Base-by-base conservation (phyloP, 2,888 invertebrate genomes). In the Chouioia cunea region DNA sequence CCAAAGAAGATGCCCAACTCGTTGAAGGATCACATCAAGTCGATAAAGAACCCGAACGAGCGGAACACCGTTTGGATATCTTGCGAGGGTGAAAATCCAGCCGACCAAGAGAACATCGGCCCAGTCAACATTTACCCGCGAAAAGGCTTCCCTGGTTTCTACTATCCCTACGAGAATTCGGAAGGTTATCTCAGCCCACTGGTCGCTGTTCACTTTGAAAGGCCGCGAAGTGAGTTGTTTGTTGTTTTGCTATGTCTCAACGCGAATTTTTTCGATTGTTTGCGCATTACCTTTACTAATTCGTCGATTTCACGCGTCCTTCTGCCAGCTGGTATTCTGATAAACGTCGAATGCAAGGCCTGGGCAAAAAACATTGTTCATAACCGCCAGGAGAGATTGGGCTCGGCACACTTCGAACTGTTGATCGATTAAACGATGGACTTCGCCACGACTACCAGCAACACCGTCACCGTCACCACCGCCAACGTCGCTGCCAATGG, bases 41-140 rank as follows among this genome's bases (percentile, higher is more conserved):
- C 88, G 50, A 87, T 88, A 77, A 89, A 86, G 79, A 86, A 83
- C 80, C 88, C 43, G 81, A 78, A 71, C 76, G 79, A 69, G 86
- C 87, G 22, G 82, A 94, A 94, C 81, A 94, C 94, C 79, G 90
- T 97, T 76, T 97, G 97, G 93, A 91, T 98, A 15, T 93, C 95
- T 6, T 99, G 98, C 84, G 92, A 94, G 79, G 98, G 98, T 57
- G 97, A 97, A 89, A 95, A 94, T 86, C 93, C 96, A 0, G 93
- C 94, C 0, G 97, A 97, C 87, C 89, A 92, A 71, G 97, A 98
- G 86, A 95, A 96, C 85, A 90, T 97, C 75, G 97, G 97, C 0
- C 91, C 92, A 2, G 88, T 97, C 74, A 88, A 90, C 73, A 97
- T 97, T 87, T 88, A 91, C 76, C 96, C 96, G 0, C 89, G 91